Evolutionary conservation across 2,888 invertebrate species (phyloP).

Genomic region (Cheilosia impressa): DNA sequence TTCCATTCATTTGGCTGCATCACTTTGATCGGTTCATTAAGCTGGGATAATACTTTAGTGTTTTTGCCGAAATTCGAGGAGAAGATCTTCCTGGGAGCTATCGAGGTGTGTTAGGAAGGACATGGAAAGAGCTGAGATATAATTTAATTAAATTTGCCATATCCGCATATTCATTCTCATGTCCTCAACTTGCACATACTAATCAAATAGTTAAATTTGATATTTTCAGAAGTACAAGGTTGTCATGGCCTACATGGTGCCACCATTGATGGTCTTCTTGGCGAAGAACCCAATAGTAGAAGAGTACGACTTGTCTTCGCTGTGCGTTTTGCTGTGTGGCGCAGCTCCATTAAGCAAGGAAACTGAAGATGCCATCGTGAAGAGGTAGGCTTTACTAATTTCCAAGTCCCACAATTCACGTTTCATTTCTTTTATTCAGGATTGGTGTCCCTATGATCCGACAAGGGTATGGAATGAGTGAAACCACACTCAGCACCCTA

Average conservation of each 20-base stretch:
- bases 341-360: conserved; percentile 92
- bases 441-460: conserved; percentile 85
- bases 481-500: conserved; percentile 87
- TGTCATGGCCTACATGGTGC: conserved; percentile 89
- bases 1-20: conserved; percentile 93
- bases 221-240: conserved; percentile 84
- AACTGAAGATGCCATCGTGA: conserved; percentile 86
- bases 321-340: conserved; percentile 89
- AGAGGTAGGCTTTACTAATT: conserved; percentile 73
- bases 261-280: conserved; percentile 92
- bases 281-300: conserved; percentile 91
- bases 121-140: no score
- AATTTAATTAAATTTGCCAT: no score
- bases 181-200: no score
- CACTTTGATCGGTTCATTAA: conserved; percentile 86
- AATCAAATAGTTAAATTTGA: no score
- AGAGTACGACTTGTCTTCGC: conserved; percentile 89
- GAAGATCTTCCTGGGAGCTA: conserved; percentile 88
- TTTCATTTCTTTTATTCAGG: conserved; percentile 32
- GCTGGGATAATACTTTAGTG: conserved; percentile 86
- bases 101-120: conserved; percentile 84
- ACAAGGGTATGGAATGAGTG: conserved; percentile 93
- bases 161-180: not conserved
- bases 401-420: no score
- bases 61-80: conserved; percentile 88